Evolutionary conservation across 2,113 vertebrate species (phyloP).

Genomic region (Myotis brandtii): DNA sequence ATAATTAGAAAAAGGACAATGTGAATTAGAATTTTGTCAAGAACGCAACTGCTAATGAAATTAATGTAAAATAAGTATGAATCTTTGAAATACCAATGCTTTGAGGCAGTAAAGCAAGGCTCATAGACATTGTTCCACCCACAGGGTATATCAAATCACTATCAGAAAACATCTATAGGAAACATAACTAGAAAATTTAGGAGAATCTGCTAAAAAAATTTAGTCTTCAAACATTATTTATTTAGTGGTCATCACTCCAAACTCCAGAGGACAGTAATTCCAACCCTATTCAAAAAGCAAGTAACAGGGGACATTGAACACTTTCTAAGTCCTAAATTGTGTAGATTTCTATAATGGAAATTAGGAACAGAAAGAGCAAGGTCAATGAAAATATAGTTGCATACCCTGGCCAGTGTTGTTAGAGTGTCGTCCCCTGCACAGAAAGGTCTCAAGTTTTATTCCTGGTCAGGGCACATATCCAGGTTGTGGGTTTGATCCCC

Average conservation of each 20-base stretch:
- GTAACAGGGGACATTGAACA: not conserved
- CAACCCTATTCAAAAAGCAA: not conserved
- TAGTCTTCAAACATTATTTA: not conserved
- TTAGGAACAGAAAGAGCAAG: not conserved
- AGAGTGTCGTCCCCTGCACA: not conserved
- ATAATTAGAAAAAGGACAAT: not conserved
- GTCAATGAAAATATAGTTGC: not conserved
- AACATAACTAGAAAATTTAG: not conserved
- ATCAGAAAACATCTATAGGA: not conserved
- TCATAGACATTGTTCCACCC: not conserved
- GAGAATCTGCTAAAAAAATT: not conserved
- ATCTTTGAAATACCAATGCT: not conserved
- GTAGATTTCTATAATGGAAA: not conserved
- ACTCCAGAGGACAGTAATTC: not conserved
- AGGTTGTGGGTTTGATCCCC: not conserved
- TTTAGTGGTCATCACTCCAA: not conserved
- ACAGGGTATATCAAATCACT: not conserved
- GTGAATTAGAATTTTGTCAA: not conserved
- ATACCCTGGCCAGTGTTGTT: not conserved
- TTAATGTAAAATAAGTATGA: not conserved
- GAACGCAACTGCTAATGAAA: not conserved
- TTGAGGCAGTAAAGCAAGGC: not conserved
- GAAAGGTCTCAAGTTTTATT: not conserved
- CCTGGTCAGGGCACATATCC: not conserved
- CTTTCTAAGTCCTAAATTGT: not conserved